These are phyloP conservation scores for Acleris emargana DNA, from an alignment of 2,888 invertebrate species.

Conservation along the genomic window DNA sequence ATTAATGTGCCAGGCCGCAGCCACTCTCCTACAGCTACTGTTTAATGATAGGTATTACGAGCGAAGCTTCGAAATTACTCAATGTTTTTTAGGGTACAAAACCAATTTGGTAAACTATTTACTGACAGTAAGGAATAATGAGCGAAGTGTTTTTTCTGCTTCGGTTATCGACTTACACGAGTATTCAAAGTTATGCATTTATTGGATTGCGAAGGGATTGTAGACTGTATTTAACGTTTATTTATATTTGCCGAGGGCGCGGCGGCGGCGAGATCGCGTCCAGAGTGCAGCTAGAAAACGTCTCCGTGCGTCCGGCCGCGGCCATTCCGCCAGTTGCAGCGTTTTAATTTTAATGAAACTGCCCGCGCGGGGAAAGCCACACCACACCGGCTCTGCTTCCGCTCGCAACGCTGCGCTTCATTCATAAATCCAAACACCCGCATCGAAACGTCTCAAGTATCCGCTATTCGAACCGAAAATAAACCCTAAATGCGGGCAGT, in stretches of 20 bases:
- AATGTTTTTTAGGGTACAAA: conserved; percentile 26
- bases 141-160: conserved; percentile 9
- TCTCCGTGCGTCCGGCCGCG: conserved; percentile 72
- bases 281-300: conserved; percentile 68
- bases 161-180: not conserved
- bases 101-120: conserved; percentile 35
- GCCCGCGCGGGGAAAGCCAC: conserved; percentile 80
- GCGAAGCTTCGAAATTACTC: conserved; percentile 45
- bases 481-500: conserved; percentile 49
- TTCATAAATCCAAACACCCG: conserved; percentile 72
- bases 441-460: conserved; percentile 51
- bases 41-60: conserved; percentile 64
- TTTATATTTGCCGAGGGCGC: conserved; percentile 22
- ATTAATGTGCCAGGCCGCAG: conserved; percentile 63
- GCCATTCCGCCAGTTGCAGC: conserved; percentile 76
- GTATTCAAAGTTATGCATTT: not conserved
- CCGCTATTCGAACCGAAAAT: conserved; percentile 46
- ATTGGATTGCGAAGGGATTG: not conserved
- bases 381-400: conserved; percentile 79
- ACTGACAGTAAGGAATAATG: conserved; percentile 34
- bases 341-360: conserved; percentile 84
- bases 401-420: conserved; percentile 81
- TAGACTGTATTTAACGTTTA: conserved; percentile 16
- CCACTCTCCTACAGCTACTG: conserved; percentile 62
- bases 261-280: conserved; percentile 9